These are phyloP conservation scores for Galago senegalensis DNA, from an alignment of 2,797 vertebrate species.

Conservation along the genomic window DNA sequence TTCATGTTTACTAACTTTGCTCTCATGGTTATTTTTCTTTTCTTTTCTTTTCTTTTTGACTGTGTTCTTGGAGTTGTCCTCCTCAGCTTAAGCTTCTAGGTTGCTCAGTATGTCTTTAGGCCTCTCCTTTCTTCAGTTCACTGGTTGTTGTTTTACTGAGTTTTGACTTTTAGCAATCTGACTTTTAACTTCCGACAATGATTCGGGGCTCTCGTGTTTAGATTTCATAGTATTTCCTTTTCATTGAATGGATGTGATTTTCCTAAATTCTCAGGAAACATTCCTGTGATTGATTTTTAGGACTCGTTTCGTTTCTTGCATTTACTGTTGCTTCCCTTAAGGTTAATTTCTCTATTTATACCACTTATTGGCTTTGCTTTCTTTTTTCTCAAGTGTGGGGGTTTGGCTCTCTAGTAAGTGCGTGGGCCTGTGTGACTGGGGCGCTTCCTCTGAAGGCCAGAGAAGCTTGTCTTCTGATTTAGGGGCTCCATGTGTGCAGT, in stretches of 20 bases:
- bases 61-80: not conserved
- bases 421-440: not conserved
- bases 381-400: not conserved
- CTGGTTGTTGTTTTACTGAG: not conserved
- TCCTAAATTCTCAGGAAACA: constrained; percentile 19
- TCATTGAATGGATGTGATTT: not conserved
- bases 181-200: constrained; percentile 12
- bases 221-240: not conserved
- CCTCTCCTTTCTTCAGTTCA: not conserved
- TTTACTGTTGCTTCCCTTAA: not conserved
- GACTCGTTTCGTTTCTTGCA: not conserved
- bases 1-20: constrained; percentile 21
- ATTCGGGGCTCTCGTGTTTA: not conserved
- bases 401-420: not conserved
- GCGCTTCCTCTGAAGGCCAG: not conserved
- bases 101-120: not conserved
- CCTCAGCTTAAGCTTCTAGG: not conserved
- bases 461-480: not conserved
- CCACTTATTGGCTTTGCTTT: not conserved
- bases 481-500: not conserved
- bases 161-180: not conserved
- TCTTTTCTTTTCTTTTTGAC: not conserved
- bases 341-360: not conserved
- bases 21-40: not conserved
- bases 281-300: not conserved